Evolutionary conservation across 2,888 invertebrate genomes (phyloP), one percentile per base, ranked within the genome.

Genomic region (Leptodirus hochenwartii): DNA sequence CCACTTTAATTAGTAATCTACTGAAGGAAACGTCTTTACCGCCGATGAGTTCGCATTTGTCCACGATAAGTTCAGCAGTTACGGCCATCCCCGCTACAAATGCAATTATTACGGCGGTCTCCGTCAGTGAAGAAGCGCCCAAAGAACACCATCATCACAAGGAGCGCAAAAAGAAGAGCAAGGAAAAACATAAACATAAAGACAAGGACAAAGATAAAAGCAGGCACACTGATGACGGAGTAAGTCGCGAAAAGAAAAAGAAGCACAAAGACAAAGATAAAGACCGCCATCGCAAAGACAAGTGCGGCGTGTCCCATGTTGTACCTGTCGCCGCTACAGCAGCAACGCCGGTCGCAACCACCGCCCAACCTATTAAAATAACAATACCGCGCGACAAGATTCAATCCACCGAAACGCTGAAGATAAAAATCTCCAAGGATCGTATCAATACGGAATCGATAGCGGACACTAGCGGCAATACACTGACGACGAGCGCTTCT

Each of bases 381-480:
- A 70, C 66, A 25, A 68, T 68, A 37, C 61, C 66, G 4, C 68
- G 67, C 46, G 67, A 69, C 34, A 68, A 66, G 45, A 46, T 66
- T 4, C 55, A 22, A 42, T 44, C 38, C 27, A 39, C 36, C n/a
- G 43, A 35, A 25, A 38, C 27, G 32, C 32, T 84, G 26, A 82
- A 82, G 51, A 77, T 84, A 27, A 84, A 81, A 52, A 84, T 84
- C 29, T 73, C 78, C 1, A 80, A 78, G 47, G 79, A 80, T 38
- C 59, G 74, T 29, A 52, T 80, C 23, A 69, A 72, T 40, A 61
- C 61, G 27, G 67, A 56, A 38, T 29, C 49, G 34, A 45, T 53
- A 32, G 39, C 59, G 53, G 38, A 64, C 8, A n/a, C 20, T n/a
- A n/a, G n/a, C n/a, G n/a, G n/a, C n/a, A n/a, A n/a, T n/a, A n/a